Base-by-base conservation (phyloP, 2,113 vertebrate genomes). In the Oostethus manadensis region DNA sequence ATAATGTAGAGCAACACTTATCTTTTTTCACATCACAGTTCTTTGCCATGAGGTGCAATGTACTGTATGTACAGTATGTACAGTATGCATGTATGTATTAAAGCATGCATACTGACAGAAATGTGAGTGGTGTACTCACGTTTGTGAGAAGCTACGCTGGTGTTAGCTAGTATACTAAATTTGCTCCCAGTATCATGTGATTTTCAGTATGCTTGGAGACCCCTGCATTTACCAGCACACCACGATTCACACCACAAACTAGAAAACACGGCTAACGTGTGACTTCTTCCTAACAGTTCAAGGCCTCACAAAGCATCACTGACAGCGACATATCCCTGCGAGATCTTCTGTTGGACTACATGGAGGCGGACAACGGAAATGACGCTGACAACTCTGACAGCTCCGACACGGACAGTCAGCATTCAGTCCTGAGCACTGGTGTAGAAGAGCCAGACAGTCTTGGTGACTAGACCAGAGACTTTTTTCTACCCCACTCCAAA, bases 341-440 rank as follows among this genome's bases (percentile, higher is more conserved):
- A 18, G 53, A 55, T 13, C 40, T 21, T 7, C 18, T 55, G 53
- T 3, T 55, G 33, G 35, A 55, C 53, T 55, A 20, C 35, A 55
- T 55, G 53, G 53, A 55, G 53, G 35, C 10, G 11, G 18, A 55
- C 33, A 55, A 55, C 53, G 18, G 18, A 21, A 55, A 21, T 29
- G 33, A 55, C 13, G n/a, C 10, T 1, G 17, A 55, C 11, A 8
- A 40, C 53, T 55, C 11, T 2, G 53, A 42, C 13, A 55, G 18
- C 13, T 18, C 33, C 6, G 53, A 55, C 13, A 38, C 35, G 6
- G 35, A 13, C 53, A 55, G 53, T 11, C n/a, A 55, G n/a, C 38
- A 55, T 18, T 55, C 53, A 1, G 11, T 21, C 18, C 23, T 16
- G 35, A 55, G 53, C 35, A 40, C 16, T 10, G 53, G 53, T 9